Percentiles rank a stretch among this genome's conserved stretches.
Conservation (phyloP, 2,888 invertebrate genomes). For the Crocallis elinguaria region DNA sequence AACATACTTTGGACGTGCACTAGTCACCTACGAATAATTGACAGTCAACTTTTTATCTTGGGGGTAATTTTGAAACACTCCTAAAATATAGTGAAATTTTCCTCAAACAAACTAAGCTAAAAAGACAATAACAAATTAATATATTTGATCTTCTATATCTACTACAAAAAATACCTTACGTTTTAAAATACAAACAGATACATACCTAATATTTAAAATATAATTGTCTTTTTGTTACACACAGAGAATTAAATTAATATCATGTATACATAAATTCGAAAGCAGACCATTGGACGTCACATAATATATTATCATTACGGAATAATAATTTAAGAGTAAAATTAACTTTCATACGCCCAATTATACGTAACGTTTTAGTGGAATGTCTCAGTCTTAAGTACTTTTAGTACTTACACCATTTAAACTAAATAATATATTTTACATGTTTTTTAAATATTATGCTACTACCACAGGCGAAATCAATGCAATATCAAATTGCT, state of each 20-base stretch:
- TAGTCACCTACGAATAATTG: too few relatives aligned
- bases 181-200: conserved; percentile 1
- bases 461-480: conserved; percentile 11
- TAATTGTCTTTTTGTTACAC: neutral
- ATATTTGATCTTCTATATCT: neutral
- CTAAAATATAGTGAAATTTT: neutral
- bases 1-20: too few relatives aligned
- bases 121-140: neutral
- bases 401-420: conserved; percentile 49
- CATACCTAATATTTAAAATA: conserved; percentile 5
- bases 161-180: conserved; percentile 11
- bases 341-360: conserved; percentile 8
- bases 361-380: conserved; percentile 47
- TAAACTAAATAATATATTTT: conserved; percentile 12
- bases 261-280: conserved; percentile 35
- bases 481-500: too few relatives aligned
- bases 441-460: conserved; percentile 8
- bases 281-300: conserved; percentile 3
- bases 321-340: conserved; percentile 11
- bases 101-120: neutral
- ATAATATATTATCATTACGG: conserved; percentile 1
- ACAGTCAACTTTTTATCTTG: too few relatives aligned
- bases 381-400: conserved; percentile 81
- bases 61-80: too few relatives aligned
- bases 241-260: conserved; percentile 21